phyloP scores from a whole-genome alignment of 2,888 invertebrate species.

The Morpho helenor region DNA sequence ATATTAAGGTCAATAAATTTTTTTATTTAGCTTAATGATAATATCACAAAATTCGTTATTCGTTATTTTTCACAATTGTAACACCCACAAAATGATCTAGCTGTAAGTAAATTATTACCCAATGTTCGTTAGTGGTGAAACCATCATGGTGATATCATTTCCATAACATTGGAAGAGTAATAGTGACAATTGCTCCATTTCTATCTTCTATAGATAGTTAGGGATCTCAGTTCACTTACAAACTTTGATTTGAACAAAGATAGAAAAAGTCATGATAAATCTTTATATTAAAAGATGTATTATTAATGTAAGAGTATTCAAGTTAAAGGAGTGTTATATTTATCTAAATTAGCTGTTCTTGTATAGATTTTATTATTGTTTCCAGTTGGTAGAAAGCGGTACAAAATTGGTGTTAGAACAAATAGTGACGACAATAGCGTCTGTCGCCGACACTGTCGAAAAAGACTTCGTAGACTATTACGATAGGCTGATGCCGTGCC shows the following conservation, averaged over 20 bases:
- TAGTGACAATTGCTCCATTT: conserved; percentile 67
- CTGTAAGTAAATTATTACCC: conserved; percentile 31
- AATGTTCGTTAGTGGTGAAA: conserved; percentile 75
- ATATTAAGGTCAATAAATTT: no score
- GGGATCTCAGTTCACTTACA: conserved; percentile 73
- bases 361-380: not conserved
- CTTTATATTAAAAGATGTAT: no score
- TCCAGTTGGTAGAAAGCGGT: conserved; percentile 82
- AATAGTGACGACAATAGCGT: conserved; percentile 98
- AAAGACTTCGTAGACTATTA: conserved; percentile 97
- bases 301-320: no score
- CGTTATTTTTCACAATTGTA: no score
- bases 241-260: not conserved
- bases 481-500: conserved; percentile 94
- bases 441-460: conserved; percentile 98
- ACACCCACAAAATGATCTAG: no score
- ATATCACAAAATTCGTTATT: no score
- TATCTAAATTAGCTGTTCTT: no score
- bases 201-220: conserved; percentile 51
- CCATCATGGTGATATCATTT: conserved; percentile 53
- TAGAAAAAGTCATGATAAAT: no score
- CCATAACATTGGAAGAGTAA: conserved; percentile 74
- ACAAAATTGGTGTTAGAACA: conserved; percentile 98
- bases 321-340: no score
- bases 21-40: no score